A percentile compares a stretch with the other conserved stretches of the same genome.
phyloP scores from a whole-genome alignment of 2,888 invertebrate species.

The Erebia epiphron region DNA sequence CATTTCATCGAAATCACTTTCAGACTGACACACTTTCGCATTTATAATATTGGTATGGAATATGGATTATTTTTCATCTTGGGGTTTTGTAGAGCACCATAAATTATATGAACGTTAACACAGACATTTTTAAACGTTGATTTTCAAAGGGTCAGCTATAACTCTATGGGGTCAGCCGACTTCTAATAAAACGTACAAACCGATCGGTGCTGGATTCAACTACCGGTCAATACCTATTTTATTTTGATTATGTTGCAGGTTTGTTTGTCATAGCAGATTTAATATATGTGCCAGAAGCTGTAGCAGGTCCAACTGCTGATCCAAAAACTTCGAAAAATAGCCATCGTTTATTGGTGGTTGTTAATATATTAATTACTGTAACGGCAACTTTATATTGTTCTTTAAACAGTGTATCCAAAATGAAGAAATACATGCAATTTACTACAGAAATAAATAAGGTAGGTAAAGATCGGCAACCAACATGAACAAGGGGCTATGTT shows the following conservation, averaged over 20 bases:
- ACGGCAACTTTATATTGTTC: not conserved
- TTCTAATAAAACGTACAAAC: too few species aligned
- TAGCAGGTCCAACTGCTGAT: not conserved
- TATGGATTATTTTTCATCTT: too few species aligned
- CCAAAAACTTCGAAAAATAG: not conserved
- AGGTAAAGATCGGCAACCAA: not conserved
- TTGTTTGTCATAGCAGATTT: not conserved
- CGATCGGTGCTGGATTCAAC: too few species aligned
- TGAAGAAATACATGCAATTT: slow-evolving; percentile 2
- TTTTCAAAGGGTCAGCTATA: too few species aligned
- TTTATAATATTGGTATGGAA: too few species aligned
- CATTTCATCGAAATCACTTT: too few species aligned
- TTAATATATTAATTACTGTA: not conserved
- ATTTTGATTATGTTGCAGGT: not conserved
- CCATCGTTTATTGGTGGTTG: not conserved
- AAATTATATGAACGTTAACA: too few species aligned
- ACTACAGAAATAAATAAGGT: slow-evolving; percentile 15
- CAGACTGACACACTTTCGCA: too few species aligned
- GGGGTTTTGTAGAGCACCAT: too few species aligned
- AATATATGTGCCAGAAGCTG: not conserved
- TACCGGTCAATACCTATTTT: too few species aligned
- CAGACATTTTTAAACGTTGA: too few species aligned
- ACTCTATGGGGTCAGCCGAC: too few species aligned
- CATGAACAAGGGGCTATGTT: not conserved
- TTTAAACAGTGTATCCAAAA: not conserved